Conservation (phyloP, 2,797 vertebrate genomes). For the Acrossocheilus wenchowensis region DNA sequence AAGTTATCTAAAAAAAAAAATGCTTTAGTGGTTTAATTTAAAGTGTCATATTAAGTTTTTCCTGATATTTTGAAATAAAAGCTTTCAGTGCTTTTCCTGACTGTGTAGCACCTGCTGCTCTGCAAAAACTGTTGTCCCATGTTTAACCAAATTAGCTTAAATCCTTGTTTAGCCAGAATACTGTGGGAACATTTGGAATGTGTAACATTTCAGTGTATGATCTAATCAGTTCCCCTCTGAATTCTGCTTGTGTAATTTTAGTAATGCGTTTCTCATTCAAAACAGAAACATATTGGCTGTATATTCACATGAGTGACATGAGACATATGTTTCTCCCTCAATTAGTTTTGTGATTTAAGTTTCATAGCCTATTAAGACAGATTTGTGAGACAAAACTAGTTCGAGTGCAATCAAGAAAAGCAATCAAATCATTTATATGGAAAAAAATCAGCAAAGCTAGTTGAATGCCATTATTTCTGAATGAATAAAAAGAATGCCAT, state of each 20-base stretch:
- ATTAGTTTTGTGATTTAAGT: background rate
- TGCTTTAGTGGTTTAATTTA: background rate
- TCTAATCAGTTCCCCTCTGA: conserved; percentile 3
- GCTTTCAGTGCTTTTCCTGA: background rate
- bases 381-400: conserved; percentile 19
- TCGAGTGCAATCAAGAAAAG: conserved; percentile 30
- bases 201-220: background rate
- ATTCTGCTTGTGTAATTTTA: background rate
- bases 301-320: background rate
- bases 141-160: background rate
- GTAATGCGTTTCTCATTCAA: background rate
- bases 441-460: background rate
- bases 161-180: background rate
- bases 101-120: background rate
- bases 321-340: conserved; percentile 10
- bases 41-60: background rate
- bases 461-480: background rate
- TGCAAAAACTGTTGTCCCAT: background rate
- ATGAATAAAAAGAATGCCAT: no score
- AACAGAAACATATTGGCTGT: background rate
- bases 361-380: conserved; percentile 10
- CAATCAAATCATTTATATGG: conserved; percentile 1
- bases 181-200: background rate
- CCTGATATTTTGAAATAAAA: background rate
- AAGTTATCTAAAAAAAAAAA: background rate